Conservation (phyloP, 30 jellyfish, hydroid and myxozoan species). For the Turritopsis rubra region DNA sequence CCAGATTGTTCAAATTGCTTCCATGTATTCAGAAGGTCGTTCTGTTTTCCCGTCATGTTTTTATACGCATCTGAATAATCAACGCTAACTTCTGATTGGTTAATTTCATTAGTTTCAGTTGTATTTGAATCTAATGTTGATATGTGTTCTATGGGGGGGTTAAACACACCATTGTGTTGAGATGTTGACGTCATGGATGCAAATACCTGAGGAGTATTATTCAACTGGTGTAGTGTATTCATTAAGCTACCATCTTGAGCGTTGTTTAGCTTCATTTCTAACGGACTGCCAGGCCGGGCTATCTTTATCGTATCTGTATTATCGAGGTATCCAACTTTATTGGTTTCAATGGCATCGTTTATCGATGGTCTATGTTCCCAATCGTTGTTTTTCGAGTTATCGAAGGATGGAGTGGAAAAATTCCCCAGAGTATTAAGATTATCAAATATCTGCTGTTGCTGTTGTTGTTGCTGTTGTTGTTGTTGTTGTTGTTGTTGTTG, state of each 20-base stretch:
- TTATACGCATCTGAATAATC: constrained; percentile 3
- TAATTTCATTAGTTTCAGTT: neutral
- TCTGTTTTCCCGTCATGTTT: neutral
- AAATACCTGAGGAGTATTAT: neutral
- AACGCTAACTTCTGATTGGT: constrained; percentile 16
- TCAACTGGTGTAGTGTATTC: constrained; percentile 5
- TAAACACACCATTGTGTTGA: neutral
- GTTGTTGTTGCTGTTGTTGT: neutral
- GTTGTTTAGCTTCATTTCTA: neutral
- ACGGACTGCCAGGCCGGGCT: neutral
- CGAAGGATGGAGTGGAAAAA: neutral
- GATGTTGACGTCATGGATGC: constrained; percentile 6
- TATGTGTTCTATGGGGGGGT: neutral
- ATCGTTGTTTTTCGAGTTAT: neutral
- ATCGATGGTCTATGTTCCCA: constrained; percentile 7
- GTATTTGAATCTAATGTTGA: neutral
- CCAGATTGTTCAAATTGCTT: neutral
- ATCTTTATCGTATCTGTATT: neutral
- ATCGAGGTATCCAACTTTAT: constrained; percentile 13
- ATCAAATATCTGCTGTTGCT: constrained; percentile 1
- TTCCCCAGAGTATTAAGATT: neutral
- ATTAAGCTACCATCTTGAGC: neutral
- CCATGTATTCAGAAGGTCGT: neutral
- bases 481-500: neutral
- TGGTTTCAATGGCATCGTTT: constrained; percentile 12